Base-by-base conservation (phyloP, 2,888 invertebrate species). In the Hyalella azteca region DNA sequence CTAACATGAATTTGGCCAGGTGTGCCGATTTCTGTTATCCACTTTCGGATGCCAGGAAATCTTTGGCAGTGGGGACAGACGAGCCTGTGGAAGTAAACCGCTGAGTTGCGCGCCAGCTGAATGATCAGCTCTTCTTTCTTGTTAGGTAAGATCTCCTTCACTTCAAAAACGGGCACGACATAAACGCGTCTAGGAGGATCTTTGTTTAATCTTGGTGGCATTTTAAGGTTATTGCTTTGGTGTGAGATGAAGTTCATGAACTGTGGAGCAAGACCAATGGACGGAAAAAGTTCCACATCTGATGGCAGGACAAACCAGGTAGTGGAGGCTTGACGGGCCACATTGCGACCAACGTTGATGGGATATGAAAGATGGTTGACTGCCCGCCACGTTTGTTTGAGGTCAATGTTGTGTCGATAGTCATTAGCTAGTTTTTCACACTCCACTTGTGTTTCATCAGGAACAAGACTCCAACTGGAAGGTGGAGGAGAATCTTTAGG, bases 281-380 rank as follows among this genome's bases (percentile, higher is more conserved):
- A 95, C 75, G 96, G 96, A 88, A 95, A 95, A 81, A 96, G 91
- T 88, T 96, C 96, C 86, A 96, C 95, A 87, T 96, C 96, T 78
- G 95, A 95, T 39, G 95, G 92, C 78, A 96, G 90, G 50, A 96
- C 91, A 87, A 91, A 96, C 87, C 94, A 92, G 0, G 96, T 95
- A 50, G 93, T 90, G 0, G 95, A 93, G 39, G 92, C 91, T 86
- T 94, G 94, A 77, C 96, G 90, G 0, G 96, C 96, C n/a, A 95
- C 91, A 88, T 96, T 96, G 39, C 96, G 90, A 0, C 94, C 95
- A 11, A 95, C 94, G 88, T 96, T 96, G 79, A 96, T 94, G 2
- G 96, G 96, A 87, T 96, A 96, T 29, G 95, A 88, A 15, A 96
- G 90, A 86, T 73, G 60, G 29, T 81, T 59, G 7, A 50, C 29